These are phyloP conservation scores for Oriolus oriolus DNA, from an alignment of 2,113 vertebrate species.

Conservation along the genomic window DNA sequence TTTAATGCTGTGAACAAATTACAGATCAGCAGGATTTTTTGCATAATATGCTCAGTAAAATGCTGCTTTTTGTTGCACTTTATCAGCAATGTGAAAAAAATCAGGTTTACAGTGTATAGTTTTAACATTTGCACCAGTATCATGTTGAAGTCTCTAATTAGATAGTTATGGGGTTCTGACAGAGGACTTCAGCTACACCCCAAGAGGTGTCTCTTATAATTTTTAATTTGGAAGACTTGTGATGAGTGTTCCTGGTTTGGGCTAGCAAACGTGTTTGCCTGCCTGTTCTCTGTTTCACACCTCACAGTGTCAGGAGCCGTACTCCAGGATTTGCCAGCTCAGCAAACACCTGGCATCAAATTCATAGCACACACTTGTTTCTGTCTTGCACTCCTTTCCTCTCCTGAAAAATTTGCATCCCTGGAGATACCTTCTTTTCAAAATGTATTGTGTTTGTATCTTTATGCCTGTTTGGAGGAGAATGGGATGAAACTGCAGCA, in stretches of 20 bases:
- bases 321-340: background rate
- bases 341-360: background rate
- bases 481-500: background rate
- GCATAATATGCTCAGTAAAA: background rate
- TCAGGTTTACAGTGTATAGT: background rate
- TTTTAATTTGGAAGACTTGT: background rate
- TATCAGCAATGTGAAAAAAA: background rate
- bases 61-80: background rate
- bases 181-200: background rate
- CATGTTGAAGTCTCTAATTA: conserved; percentile 13
- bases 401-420: background rate
- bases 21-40: background rate
- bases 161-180: conserved; percentile 5
- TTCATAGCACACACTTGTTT: background rate
- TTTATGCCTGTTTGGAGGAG: background rate
- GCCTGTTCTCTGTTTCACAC: background rate
- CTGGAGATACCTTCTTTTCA: background rate
- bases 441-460: background rate
- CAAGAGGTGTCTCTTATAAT: background rate
- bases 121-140: background rate
- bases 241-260: background rate
- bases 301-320: background rate
- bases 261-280: background rate
- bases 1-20: background rate
- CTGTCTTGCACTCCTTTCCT: background rate